Evolutionary conservation across 2,113 vertebrate genomes (phyloP), one percentile per base, ranked within the genome.

Genomic region (Actinemys pallida): DNA sequence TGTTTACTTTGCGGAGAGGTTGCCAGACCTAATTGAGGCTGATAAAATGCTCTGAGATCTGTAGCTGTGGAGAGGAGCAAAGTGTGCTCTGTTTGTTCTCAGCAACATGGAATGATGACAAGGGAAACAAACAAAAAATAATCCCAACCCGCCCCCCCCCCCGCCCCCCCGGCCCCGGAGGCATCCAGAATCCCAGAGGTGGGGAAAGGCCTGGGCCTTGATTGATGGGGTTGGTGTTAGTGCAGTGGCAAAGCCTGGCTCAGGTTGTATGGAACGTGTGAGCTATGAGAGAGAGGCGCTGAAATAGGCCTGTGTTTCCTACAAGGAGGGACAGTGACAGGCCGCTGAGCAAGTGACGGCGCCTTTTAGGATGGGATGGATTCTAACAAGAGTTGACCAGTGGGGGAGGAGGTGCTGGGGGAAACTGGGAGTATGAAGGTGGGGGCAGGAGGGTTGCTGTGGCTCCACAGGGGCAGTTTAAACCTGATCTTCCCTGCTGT

Each of bases 1-100:
- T 86, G 24, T 72, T 95, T 89, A 59, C 91, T 95, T 88, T 94
- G 10, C 62, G 49, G 83, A 56, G 85, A 12, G 90, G 8, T 81
- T 45, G 24, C 91, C 82, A 91, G 85, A 45, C 81, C 84, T 45
- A 75, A 52, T 75, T 81, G 59, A 42, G 1, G 2, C 81, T 84
- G 89, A 56, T 82, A 79, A 90, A 29, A 69, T 84, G 75, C 90
- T 47, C 72, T 8, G 90, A 83, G 90, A 81, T 81, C 78, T 10
- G 2, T 29, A 75, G 85, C 59, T 53, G 72, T 53, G 17, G 89
- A 95, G 81, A 89, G 52, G 42, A n/a, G 54, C 80, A 65, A 10
- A 86, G 59, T 12, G 17, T 25, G 4, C 59, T 65, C 72, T 75
- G 19, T 49, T 94, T 22, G 1, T 90, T 92, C 87, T 80, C 50